Evolutionary conservation across 2,888 invertebrate species (phyloP), one percentile per base, ranked within the genome.

Genomic region (Enchytraeus crypticus): DNA sequence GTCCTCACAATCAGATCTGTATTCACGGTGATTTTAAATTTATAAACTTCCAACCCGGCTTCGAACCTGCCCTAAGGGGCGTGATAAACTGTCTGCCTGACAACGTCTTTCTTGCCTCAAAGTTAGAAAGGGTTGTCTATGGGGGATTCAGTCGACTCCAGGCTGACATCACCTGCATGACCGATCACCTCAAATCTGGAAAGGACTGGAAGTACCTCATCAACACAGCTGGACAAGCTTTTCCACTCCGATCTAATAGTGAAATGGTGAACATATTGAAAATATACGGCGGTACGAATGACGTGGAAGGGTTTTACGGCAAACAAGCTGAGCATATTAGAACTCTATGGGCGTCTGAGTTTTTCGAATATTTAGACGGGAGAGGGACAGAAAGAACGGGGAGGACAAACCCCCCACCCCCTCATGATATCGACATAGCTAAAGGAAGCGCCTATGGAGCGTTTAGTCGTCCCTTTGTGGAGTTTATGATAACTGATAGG

Each of bases 361-460:
- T n/a, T n/a, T n/a, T n/a, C n/a, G n/a, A n/a, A n/a, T n/a, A n/a
- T n/a, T n/a, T n/a, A n/a, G n/a, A n/a, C n/a, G n/a, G n/a, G n/a
- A n/a, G n/a, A 61, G n/a, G n/a, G n/a, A n/a, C n/a, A n/a, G 3
- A 64, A 66, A 46, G 71, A 72, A 51, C 67, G 71, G 64, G 30
- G 62, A 3, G 57, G 51, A 51, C 55, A 45, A 67, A 69, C 38
- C 65, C 65, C 0, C 55, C 49, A 1, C 68, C 71, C 2, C 72
- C 72, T 0, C 64, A 70, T 57, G 59, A 67, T 14, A 63, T 72
- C 8, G 68, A 64, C 8, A 69, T 73, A 14, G 73, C 75, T 3
- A 72, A 75, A 58, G 77, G 77, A 8, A 77, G 77, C 65, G 76
- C 77, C 0, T 77, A 76, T 59, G 77, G 76, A 3, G 66, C 74